Conservation (phyloP, 2,888 invertebrate genomes). For the Epinotia bilunana region DNA sequence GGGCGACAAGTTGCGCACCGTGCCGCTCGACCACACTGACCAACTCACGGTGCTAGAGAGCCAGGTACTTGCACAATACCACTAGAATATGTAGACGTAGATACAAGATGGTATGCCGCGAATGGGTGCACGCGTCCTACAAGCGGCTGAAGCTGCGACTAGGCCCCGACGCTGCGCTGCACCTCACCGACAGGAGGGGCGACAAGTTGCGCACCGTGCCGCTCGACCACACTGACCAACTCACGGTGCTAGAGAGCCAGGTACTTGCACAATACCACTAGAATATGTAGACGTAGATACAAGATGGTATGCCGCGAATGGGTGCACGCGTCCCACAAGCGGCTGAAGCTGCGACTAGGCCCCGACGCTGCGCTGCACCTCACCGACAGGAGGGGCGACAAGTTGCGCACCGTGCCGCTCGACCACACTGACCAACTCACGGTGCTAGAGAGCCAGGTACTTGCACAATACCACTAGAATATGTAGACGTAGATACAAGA, state of each 20-base stretch:
- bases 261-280: conserved; percentile 66
- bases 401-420: conserved; percentile 92
- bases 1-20: conserved; percentile 94
- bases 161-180: conserved; percentile 93
- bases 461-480: background rate
- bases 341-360: conserved; percentile 94
- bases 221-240: conserved; percentile 89
- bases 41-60: conserved; percentile 94
- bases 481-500: conserved; percentile 86
- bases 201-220: conserved; percentile 94
- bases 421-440: conserved; percentile 90
- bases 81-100: no score
- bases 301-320: conserved; percentile 97
- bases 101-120: conserved; percentile 96
- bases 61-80: conserved; percentile 81
- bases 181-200: conserved; percentile 95
- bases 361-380: conserved; percentile 94
- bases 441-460: conserved; percentile 95
- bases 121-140: conserved; percentile 97
- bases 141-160: conserved; percentile 94
- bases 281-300: conserved; percentile 63
- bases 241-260: conserved; percentile 96
- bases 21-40: conserved; percentile 90
- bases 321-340: conserved; percentile 96
- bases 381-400: conserved; percentile 96